phyloP scores from a whole-genome alignment of 2,888 invertebrate species.

The Drosophila borealis region DNA sequence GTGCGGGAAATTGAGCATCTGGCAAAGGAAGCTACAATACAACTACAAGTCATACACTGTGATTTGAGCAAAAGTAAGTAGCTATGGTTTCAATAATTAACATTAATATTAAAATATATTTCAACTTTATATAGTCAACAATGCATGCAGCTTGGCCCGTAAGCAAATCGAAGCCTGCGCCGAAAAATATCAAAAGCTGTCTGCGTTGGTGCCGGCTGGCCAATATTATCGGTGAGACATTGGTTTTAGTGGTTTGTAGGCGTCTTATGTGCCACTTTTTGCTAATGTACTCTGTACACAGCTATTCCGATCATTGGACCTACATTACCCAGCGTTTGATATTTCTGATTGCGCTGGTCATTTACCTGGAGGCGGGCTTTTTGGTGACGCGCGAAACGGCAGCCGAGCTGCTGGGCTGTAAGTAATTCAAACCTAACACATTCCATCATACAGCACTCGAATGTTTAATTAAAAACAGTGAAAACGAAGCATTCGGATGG shows the following conservation, averaged over 20 bases:
- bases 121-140: constrained; percentile 85
- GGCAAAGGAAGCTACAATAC: constrained; percentile 91
- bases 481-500: constrained; percentile 88
- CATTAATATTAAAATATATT: neutral
- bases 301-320: constrained; percentile 95
- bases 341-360: constrained; percentile 91
- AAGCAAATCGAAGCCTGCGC: constrained; percentile 88
- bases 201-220: constrained; percentile 89
- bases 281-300: constrained; percentile 61
- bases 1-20: constrained; percentile 90
- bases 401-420: constrained; percentile 92
- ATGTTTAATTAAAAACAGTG: constrained; percentile 85
- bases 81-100: neutral
- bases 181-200: constrained; percentile 88
- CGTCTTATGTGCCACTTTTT: constrained; percentile 24
- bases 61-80: constrained; percentile 88
- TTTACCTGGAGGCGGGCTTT: constrained; percentile 92
- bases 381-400: constrained; percentile 91
- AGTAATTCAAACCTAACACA: constrained; percentile 72
- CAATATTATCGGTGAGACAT: constrained; percentile 91
- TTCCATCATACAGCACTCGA: neutral
- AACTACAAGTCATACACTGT: constrained; percentile 93
- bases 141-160: constrained; percentile 88
- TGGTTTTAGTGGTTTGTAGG: constrained; percentile 9
- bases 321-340: constrained; percentile 92